A percentile compares a stretch with the other conserved stretches of the same genome.
Evolutionary conservation across 2,888 invertebrate species (phyloP).

Genomic region (Drosophila macrothrix): DNA sequence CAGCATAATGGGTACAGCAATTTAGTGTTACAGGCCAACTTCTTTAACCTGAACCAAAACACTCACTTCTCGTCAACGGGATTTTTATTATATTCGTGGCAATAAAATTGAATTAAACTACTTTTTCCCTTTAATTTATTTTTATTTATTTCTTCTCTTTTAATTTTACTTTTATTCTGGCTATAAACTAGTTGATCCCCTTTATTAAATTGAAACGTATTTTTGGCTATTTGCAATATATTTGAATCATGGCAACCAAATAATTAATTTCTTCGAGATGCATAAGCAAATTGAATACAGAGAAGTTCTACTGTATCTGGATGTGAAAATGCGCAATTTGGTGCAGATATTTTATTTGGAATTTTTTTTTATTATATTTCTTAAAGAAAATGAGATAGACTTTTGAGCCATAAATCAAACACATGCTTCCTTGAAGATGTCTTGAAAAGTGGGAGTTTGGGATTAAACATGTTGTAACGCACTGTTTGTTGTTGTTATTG

Average conservation of each 20-base stretch:
- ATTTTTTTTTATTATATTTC: conserved; percentile 23
- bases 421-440: conserved; percentile 69
- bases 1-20: not conserved
- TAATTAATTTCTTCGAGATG: not conserved
- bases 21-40: not conserved
- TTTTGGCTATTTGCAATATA: not conserved
- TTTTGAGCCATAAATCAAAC: conserved; percentile 68
- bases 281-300: not conserved
- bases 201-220: not conserved
- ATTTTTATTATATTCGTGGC: not conserved
- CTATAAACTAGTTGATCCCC: not conserved
- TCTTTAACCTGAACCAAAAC: not conserved
- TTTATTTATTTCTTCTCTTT: not conserved
- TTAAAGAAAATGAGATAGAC: conserved; percentile 47
- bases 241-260: not conserved
- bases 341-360: conserved; percentile 15
- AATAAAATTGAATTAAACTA: not conserved
- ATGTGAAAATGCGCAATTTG: not conserved
- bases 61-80: not conserved
- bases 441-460: conserved; percentile 21
- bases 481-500: conserved; percentile 49
- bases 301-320: not conserved
- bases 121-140: not conserved
- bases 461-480: conserved; percentile 9
- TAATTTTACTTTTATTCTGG: not conserved